Conservation (phyloP, 2,888 invertebrate genomes). For the Tachina lurida region DNA sequence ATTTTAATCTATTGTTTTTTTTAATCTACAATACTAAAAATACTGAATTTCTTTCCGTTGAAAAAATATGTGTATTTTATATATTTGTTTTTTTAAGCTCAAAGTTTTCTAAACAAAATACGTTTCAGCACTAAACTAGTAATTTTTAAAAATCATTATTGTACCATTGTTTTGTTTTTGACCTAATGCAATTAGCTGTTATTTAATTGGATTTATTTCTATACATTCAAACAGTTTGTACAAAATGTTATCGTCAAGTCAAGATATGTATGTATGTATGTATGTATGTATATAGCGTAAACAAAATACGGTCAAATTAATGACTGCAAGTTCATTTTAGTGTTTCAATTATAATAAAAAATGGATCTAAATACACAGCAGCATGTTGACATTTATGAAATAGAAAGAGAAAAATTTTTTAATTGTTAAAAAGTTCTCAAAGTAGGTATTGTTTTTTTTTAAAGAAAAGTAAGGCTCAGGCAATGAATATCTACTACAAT, state of each 20-base stretch:
- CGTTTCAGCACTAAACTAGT: conserved; percentile 54
- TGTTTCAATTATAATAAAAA: neutral
- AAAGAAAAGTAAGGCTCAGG: too few relatives aligned
- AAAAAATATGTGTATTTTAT: neutral
- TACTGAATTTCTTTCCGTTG: neutral
- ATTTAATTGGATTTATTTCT: conserved; percentile 67
- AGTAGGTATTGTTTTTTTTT: too few relatives aligned
- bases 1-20: conserved; percentile 82
- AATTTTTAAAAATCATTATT: conserved; percentile 24
- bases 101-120: conserved; percentile 34
- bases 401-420: conserved; percentile 15
- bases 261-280: conserved; percentile 6
- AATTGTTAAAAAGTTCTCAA: neutral
- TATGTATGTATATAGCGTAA: neutral
- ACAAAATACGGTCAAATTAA: neutral
- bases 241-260: conserved; percentile 24
- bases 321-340: neutral
- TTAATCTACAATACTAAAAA: neutral
- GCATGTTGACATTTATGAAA: neutral
- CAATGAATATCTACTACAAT: too few relatives aligned
- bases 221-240: conserved; percentile 16
- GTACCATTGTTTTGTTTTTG: conserved; percentile 15
- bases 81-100: neutral
- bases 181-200: conserved; percentile 65
- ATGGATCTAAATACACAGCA: neutral